Evolutionary conservation across 2,113 vertebrate genomes (phyloP).

Genomic region (Ondatra zibethicus): DNA sequence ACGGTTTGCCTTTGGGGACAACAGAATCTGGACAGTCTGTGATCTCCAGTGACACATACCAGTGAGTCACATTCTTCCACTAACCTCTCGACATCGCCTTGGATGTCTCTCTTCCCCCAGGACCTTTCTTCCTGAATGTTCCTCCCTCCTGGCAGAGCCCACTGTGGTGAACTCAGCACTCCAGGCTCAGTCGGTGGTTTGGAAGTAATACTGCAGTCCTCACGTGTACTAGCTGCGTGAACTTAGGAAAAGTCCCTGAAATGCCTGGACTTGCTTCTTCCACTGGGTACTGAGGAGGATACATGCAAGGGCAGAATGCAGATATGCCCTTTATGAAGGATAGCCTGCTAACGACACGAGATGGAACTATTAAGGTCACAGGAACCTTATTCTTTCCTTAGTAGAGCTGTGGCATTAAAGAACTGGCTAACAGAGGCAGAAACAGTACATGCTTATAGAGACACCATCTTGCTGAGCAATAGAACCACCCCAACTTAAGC

Average conservation of each 20-base stretch:
- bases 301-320: background rate
- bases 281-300: background rate
- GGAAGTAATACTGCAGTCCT: background rate
- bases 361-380: fast-evolving
- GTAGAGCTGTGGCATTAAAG: background rate
- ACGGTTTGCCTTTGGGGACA: background rate
- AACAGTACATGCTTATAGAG: background rate
- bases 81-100: background rate
- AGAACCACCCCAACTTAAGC: background rate
- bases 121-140: slow-evolving; percentile 1
- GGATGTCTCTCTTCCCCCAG: slow-evolving; percentile 43
- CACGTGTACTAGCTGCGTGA: background rate
- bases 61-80: slow-evolving; percentile 66
- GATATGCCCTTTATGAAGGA: background rate
- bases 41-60: background rate
- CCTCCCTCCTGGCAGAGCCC: background rate
- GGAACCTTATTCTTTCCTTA: too few species aligned
- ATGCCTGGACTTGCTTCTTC: background rate
- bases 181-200: background rate
- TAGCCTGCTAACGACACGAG: background rate
- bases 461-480: background rate
- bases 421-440: background rate
- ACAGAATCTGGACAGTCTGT: fast-evolving
- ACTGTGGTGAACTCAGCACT: background rate
- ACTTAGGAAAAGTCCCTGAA: background rate